Conservation (phyloP, 2,797 vertebrate genomes). For the Sebastes itinus region DNA sequence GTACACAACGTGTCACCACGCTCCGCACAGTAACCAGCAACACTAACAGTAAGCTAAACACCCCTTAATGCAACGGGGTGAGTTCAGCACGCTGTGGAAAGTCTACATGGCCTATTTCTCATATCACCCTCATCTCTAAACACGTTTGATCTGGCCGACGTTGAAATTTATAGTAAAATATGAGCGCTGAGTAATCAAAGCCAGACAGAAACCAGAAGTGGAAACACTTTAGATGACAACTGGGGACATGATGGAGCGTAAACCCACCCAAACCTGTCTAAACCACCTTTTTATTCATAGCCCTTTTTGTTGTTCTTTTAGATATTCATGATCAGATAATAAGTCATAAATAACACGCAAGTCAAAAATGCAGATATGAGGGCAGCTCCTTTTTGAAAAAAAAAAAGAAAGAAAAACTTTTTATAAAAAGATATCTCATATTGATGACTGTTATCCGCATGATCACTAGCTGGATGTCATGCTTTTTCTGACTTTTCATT, state of each 20-base stretch:
- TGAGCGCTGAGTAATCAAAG: conserved; percentile 48
- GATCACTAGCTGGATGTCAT: not conserved
- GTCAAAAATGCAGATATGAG: not conserved
- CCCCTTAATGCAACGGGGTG: conserved; percentile 6
- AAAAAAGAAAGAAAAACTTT: not conserved
- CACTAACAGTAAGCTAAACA: conserved; percentile 28
- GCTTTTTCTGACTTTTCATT: conserved; percentile 15
- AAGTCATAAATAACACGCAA: not conserved
- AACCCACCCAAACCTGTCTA: conserved; percentile 24
- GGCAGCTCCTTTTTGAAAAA: not conserved
- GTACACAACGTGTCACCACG: conserved; percentile 30
- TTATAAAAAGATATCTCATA: not conserved
- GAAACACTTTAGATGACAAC: conserved; percentile 65
- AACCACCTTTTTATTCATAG: conserved; percentile 8
- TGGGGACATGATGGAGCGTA: conserved; percentile 43
- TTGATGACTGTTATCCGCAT: not conserved
- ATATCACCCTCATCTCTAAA: conserved; percentile 43
- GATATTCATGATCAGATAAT: not conserved
- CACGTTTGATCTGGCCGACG: conserved; percentile 41
- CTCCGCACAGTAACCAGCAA: conserved; percentile 6
- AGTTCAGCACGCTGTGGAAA: conserved; percentile 43
- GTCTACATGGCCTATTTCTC: conserved; percentile 29
- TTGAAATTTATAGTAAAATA: conserved; percentile 56
- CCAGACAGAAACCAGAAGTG: conserved; percentile 56
- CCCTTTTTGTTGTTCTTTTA: not conserved